Evolutionary conservation across 2,797 vertebrate genomes (phyloP).

Genomic region (Acanthurus tractus): DNA sequence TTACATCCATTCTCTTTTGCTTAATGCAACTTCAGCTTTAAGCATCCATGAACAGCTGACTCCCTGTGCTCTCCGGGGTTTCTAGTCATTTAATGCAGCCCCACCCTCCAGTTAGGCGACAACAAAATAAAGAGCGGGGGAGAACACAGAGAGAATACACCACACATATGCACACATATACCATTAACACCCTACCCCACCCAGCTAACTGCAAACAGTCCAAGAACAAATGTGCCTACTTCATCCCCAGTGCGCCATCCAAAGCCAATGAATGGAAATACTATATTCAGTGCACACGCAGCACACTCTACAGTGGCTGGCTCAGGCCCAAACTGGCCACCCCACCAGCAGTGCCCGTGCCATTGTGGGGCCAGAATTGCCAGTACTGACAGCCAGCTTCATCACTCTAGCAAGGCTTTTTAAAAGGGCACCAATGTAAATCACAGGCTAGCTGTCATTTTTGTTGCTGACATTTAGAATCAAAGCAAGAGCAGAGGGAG

Average conservation of each 20-base stretch:
- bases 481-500: slow-evolving; percentile 49
- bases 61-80: slow-evolving; percentile 36
- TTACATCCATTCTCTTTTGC: slow-evolving; percentile 34
- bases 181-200: slow-evolving; percentile 53
- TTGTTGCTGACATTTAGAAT: slow-evolving; percentile 77
- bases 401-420: slow-evolving; percentile 68
- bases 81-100: slow-evolving; percentile 60
- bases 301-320: slow-evolving; percentile 22
- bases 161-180: slow-evolving; percentile 13
- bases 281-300: slow-evolving; percentile 28
- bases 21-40: slow-evolving; percentile 42
- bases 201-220: slow-evolving; percentile 3
- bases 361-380: slow-evolving; percentile 28
- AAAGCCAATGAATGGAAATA: slow-evolving; percentile 35
- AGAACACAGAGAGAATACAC: slow-evolving; percentile 16
- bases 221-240: slow-evolving; percentile 44
- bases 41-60: slow-evolving; percentile 50
- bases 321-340: slow-evolving; percentile 8
- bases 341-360: slow-evolving; percentile 27
- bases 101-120: slow-evolving; percentile 44
- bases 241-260: slow-evolving; percentile 32
- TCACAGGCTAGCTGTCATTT: slow-evolving; percentile 68
- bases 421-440: slow-evolving; percentile 80
- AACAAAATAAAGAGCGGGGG: slow-evolving; percentile 25
- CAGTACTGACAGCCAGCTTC: slow-evolving; percentile 62